Evolutionary conservation across 2,888 invertebrate genomes (phyloP).

Genomic region (Tridacna crocea): DNA sequence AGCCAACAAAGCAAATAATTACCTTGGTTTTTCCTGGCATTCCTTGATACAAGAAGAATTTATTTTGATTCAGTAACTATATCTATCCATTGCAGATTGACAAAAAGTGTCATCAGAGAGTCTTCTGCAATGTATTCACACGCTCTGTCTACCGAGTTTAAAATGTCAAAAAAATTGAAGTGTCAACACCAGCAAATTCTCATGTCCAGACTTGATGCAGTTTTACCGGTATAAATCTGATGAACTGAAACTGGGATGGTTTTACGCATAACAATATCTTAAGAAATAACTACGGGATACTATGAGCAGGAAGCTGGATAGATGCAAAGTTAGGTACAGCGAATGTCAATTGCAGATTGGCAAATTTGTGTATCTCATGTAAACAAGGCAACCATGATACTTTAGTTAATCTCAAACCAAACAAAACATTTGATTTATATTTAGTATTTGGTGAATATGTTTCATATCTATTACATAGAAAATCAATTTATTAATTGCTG

Average conservation of each 20-base stretch:
- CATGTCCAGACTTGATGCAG: constrained; percentile 57
- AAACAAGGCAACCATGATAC: constrained; percentile 68
- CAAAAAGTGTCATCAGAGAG: neutral
- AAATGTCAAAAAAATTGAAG: no score
- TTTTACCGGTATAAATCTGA: constrained; percentile 26
- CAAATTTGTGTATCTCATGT: constrained; percentile 44
- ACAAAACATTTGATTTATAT: neutral
- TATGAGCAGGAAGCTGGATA: no score
- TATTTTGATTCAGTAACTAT: neutral
- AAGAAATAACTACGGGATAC: no score
- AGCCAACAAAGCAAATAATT: neutral
- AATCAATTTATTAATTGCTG: no score
- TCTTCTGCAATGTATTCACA: no score
- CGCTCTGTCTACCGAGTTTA: no score
- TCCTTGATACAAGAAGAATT: constrained; percentile 28
- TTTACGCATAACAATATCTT: no score
- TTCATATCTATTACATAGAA: no score
- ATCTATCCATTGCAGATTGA: neutral
- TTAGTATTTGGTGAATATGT: no score
- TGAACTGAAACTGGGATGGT: no score
- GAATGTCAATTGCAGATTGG: no score
- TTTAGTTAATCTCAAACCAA: constrained; percentile 40
- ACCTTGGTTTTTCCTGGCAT: constrained; percentile 63
- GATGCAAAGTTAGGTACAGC: no score
- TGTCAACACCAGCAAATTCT: constrained; percentile 17